Evolutionary conservation across 2,113 vertebrate species (phyloP), one percentile per base, ranked within the genome.

Genomic region (Oreochromis tanganicae): DNA sequence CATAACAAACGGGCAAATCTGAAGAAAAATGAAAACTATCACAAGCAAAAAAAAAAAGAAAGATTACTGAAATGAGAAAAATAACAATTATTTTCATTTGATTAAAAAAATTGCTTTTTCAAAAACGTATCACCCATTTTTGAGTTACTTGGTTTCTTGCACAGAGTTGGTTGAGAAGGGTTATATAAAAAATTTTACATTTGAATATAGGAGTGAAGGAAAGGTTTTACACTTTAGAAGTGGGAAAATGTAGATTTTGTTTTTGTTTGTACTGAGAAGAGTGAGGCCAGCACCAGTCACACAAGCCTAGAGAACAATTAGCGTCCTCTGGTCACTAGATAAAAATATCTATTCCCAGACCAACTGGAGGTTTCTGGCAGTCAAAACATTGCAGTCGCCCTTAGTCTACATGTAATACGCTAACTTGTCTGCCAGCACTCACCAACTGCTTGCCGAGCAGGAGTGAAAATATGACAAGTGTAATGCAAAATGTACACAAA

Each of bases 301-400:
- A 41, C 63, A 41, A 11, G 19, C 19, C 36, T 68, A 68, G 6
- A 68, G 34, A 68, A 41, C 19, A 68, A 36, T 41, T 68, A n/a
- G 11, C 4, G 0, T 24, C 36, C n/a, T 21, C 63, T 68, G 63
- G 63, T 9, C 36, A 24, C 36, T 24, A 9, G n/a, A 41, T 21
- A 41, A 68, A 24, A 41, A 68, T 68, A 68, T 41, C 36, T 4
- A 24, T 41, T 41, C 36, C 36, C 63, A 41, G n/a, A 41, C 63
- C 34, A 41, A 68, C 36, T 68, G 12, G 12, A 24, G 4, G 63
- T 68, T 68, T 38, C 36, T 68, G 63, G 36, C 7, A 68, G 3
- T 21, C 34, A 21, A 66, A 66, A 66, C 34, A 66, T 13, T 66
- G 61, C 19, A 66, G 8, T 66, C 4, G 4, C 63, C 4, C 19